Evolutionary conservation across 1,140 invertebrate species (phyloP).

Genomic region (Sinonovacula constricta): DNA sequence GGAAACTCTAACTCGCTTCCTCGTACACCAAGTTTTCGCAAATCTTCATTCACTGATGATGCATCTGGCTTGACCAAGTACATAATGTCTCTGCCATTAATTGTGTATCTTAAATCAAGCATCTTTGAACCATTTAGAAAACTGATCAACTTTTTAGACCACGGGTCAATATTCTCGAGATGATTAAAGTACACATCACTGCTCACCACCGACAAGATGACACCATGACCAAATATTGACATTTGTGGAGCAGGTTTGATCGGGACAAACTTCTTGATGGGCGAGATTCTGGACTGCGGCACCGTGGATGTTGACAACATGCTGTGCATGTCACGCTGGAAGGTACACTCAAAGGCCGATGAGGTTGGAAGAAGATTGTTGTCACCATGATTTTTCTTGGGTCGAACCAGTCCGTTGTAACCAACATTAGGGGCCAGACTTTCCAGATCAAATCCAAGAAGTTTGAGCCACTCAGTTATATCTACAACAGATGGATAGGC

Average conservation of each 20-base stretch:
- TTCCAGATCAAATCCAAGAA: slow-evolving; percentile 91
- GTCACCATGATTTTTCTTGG: slow-evolving; percentile 84
- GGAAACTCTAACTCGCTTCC: slow-evolving; percentile 84
- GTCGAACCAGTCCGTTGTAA: slow-evolving; percentile 84
- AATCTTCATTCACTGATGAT: slow-evolving; percentile 92
- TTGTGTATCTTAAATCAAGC: slow-evolving; percentile 91
- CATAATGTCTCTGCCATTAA: slow-evolving; percentile 95
- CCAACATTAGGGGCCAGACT: slow-evolving; percentile 89
- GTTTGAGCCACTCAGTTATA: slow-evolving; percentile 89
- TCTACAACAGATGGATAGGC: slow-evolving; percentile 80
- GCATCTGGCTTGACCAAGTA: slow-evolving; percentile 96
- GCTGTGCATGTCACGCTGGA: slow-evolving; percentile 75
- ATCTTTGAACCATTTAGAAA: slow-evolving; percentile 95
- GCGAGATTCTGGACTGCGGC: slow-evolving; percentile 71
- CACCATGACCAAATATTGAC: slow-evolving; percentile 93
- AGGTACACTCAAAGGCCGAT: slow-evolving; percentile 77
- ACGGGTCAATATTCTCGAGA: slow-evolving; percentile 84
- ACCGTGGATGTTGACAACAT: slow-evolving; percentile 73
- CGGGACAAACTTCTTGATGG: slow-evolving; percentile 57
- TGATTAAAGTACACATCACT: slow-evolving; percentile 91
- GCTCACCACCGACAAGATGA: slow-evolving; percentile 89
- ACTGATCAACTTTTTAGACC: slow-evolving; percentile 94
- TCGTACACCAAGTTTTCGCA: slow-evolving; percentile 84
- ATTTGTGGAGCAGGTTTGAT: slow-evolving; percentile 62
- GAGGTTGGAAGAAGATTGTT: slow-evolving; percentile 81